Evolutionary conservation across 2,888 invertebrate species (phyloP).

Genomic region (Drosophila anceps): DNA sequence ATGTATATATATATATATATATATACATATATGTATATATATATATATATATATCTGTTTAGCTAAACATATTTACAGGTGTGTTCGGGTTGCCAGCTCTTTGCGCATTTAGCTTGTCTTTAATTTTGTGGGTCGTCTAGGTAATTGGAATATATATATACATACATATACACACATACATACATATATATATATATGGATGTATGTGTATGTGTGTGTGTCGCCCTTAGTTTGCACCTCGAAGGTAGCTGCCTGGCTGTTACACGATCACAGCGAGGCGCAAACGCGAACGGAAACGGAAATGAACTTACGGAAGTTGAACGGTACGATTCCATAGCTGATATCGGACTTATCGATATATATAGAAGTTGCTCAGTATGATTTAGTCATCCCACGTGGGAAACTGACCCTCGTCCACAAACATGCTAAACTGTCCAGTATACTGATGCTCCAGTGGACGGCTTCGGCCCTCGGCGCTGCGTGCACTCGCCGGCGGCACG

Average conservation of each 20-base stretch:
- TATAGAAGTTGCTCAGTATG: neutral
- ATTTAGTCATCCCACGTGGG: constrained; percentile 89
- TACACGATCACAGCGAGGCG: constrained; percentile 12
- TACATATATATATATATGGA: neutral
- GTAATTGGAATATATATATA: constrained; percentile 4
- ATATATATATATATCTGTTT: neutral
- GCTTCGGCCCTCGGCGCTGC: constrained; percentile 62
- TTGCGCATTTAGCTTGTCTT: constrained; percentile 53
- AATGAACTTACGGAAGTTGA: constrained; percentile 10
- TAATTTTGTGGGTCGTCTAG: constrained; percentile 24
- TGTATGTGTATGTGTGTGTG: neutral
- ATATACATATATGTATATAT: constrained; percentile 9
- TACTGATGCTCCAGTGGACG: constrained; percentile 66
- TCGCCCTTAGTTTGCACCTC: constrained; percentile 5
- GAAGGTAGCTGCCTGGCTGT: constrained; percentile 19
- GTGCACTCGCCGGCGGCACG: constrained; percentile 22
- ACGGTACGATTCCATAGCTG: neutral
- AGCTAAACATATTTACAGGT: constrained; percentile 79
- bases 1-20: constrained; percentile 19
- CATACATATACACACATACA: neutral
- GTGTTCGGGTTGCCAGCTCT: constrained; percentile 53
- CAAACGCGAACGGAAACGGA: constrained; percentile 5
- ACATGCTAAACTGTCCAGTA: constrained; percentile 85
- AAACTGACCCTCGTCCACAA: constrained; percentile 87
- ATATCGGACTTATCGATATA: constrained; percentile 5